Base-by-base conservation (phyloP, 2,113 vertebrate species). In the Lycaon pictus region DNA sequence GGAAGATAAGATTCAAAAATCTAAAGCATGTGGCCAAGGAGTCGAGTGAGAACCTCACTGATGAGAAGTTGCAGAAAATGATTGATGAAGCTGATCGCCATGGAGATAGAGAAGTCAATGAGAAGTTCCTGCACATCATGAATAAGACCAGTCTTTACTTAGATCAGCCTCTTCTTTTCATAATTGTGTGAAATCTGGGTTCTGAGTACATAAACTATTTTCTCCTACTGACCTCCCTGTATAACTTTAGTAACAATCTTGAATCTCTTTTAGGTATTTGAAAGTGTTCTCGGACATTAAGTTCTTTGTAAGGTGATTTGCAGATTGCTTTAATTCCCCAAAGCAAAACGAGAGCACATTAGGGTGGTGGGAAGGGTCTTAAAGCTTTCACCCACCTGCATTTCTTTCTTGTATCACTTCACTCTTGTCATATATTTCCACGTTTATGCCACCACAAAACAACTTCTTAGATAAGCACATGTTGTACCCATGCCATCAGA, bases 61-160 rank as follows among this genome's bases (percentile, higher is more conserved):
- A 7, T 43, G 43, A 43, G 43, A 43, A 43, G 43, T 6, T 43
- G 43, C 43, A 43, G 43, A 43, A 43, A 43, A 43, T 43, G 43
- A 43, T 43, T 6, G 43, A 43, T 7, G 43, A 43, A 43, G 43
- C 43, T 43, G 43, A 43, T 43, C 43, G 7, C 43, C 6, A 43
- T 43, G 43, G 43, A 43, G 43, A 43, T 43, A 43, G 43, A 43
- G 6, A 43, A 43, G 43, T 43, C 43, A 43, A 43, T 43, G 43
- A 43, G 43, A 43, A 99, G 62, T 99, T 99, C 97, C 98, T 99
- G 97, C 98, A 99, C 77, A 99, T 99, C 94, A 99, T 99, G 99
- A 99, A 99, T 98, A 99, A 99, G 98, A 99, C 99, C 43, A 99
- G 99, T 98, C 98, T 99, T 27, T 99, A 99, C 98, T 99, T 98